Base-by-base conservation (phyloP, 2,797 vertebrate genomes). In the Apodemus agrarius region DNA sequence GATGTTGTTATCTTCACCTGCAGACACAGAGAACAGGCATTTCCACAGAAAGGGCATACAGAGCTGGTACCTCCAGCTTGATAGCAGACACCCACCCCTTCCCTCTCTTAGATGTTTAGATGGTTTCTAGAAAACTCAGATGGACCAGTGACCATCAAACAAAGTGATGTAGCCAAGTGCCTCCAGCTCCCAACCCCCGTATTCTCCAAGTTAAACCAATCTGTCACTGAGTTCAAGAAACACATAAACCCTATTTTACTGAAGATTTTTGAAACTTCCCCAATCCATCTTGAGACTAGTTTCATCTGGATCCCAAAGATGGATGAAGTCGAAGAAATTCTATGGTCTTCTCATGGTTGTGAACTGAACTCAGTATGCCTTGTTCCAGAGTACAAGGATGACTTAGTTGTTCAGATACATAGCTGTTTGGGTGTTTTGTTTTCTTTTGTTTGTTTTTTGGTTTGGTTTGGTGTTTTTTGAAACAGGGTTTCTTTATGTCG, bases 361-460 rank as follows among this genome's bases (percentile, higher is more conserved):
- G 26, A 80, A 83, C 49, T 84, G 65, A 92, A 88, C 49, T 52
- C n/a, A 22, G 5, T 76, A 16, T 29, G 14, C 26, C 54, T 79
- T 65, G 43, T 90, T 90, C 89, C 76, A 67, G n/a, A 90, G 82
- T 59, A 26, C 80, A 83, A 87, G 61, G 21, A 37, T 96, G 90
- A 84, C 87, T 96, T 75, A 78, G 40, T 46, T 72, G 24, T 89
- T 82, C 75, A 14, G 34, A 76, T 63, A 95, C 54, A 83, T 96
- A 82, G 69, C 1, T 19, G 89, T 17, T 65, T 78, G 89, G 46
- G 46, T 49, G 46, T 88, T 88, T 78, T 80, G 3, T 29, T 61
- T 5, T 61, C 24, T 2, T 61, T 82, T 81, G 9, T 31, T n/a
- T 54, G 17, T 46, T 46, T 21, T 19, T 63, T 49, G 46, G 9